Base-by-base conservation (phyloP, 2,888 invertebrate species). In the Rhingia campestris region DNA sequence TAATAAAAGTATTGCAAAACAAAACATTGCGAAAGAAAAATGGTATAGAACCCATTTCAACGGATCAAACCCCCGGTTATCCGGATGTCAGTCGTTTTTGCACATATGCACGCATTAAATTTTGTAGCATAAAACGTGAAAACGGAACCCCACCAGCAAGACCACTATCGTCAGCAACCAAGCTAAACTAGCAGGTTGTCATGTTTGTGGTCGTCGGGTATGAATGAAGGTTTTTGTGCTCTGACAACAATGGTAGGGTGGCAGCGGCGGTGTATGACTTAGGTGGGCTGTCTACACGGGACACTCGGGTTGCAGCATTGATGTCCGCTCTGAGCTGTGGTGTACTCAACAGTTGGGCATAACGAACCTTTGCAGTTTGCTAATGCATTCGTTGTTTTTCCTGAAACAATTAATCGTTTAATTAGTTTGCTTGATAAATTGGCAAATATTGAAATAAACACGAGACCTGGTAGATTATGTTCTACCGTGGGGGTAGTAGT, bases 321-420 rank as follows among this genome's bases (percentile, higher is more conserved):
- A 4, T n/a, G 10, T 32, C n/a, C 32, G 9, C 7, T 9, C 54
- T 14, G 53, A 33, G 10, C 35, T 32, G 33, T 10, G 41, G 53
- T 7, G 1, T 30, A 32, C 43, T 45, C 81, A 81, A 81, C 81
- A 81, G 72, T 77, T 81, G 72, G 72, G 9, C 58, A 39, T 7
- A n/a, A 12, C 6, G 33, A 22, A 4, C 58, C 43, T 7, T 1
- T 35, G 37, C 22, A 9, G 32, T 76, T 63, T 37, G 61, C 54
- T 45, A 54, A 49, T 59, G 45, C 54, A 37, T 58, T 53, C 12
- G 9, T 56, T 51, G 32, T 53, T 80, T 61, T 56, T 49, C 2
- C 30, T 72, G 66, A 77, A 81, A 77, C 59, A 77, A 77, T 81
- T 77, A 81, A 81, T 77, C 54, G 77, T 81, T 81, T 72, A 81